Base-by-base conservation (phyloP, 2,888 invertebrate genomes). In the Papilio elwesi region DNA sequence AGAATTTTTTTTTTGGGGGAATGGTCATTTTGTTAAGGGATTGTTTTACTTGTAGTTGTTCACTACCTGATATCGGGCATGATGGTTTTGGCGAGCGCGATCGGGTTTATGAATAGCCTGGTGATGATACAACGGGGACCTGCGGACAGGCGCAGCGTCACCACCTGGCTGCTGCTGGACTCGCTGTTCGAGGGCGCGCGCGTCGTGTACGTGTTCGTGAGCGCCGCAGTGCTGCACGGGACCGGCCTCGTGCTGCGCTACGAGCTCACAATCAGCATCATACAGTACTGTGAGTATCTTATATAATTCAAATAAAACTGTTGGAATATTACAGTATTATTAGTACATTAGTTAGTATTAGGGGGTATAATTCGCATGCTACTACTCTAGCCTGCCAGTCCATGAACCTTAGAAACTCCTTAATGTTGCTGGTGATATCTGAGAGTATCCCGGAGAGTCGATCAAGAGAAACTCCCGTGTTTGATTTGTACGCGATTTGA, bases 101-200 rank as follows among this genome's bases (percentile, higher is more conserved):
- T 93, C n/a, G 92, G 93, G 1, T 89, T 92, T 79, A 78, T 92
- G 8, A 93, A 92, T 83, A 91, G 91, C 66, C 80, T 83, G 6
- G 82, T 91, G 52, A 89, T 91, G 73, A 83, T 93, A 80, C 43
- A 87, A 89, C 79, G 85, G 92, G 0, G 86, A 0, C 69, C 80
- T 0, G 80, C 81, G 62, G 91, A 89, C 78, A 77, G 88, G 9
- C 83, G 87, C 7, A 89, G 88, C 67, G 87, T 93, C 63, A 92
- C 92, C 57, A 85, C 86, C 0, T 93, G 93, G 93, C 77, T 93
- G 49, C 82, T 93, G 13, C 79, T 93, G 5, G 90, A 92, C 81
- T 93, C 93, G 0, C 76, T 93, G 78, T 93, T 93, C 59, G 93
- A 93, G 81, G 92, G 92, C 0, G 87, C 87, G 8, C 77, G 93